A percentile compares a stretch with the other conserved stretches of the same genome.
Evolutionary conservation across 2,888 invertebrate genomes (phyloP).

Genomic region (Drosophila conformis): DNA sequence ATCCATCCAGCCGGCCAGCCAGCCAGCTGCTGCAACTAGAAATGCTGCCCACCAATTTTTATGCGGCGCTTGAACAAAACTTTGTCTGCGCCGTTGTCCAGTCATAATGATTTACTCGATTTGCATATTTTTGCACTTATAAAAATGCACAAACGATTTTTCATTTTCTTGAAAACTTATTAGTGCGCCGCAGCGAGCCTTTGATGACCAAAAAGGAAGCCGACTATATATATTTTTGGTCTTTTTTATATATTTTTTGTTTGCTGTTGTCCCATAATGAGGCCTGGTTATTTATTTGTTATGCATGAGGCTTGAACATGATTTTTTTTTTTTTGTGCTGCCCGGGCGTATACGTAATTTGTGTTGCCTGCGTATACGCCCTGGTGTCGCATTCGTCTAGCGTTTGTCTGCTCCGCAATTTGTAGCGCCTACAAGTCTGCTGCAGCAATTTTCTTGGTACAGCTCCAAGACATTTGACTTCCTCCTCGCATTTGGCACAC

Average conservation of each 20-base stretch:
- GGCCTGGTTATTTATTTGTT: conserved; percentile 68
- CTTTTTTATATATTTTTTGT: conserved; percentile 1
- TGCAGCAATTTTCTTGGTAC: conserved; percentile 69
- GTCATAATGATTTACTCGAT: conserved; percentile 82
- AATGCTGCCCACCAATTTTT: conserved; percentile 42
- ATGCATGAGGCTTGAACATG: conserved; percentile 56
- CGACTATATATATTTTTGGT: conserved; percentile 21
- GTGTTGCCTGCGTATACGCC: conserved; percentile 57
- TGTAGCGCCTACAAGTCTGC: conserved; percentile 83
- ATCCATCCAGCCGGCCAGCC: background rate
- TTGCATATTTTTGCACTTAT: conserved; percentile 83
- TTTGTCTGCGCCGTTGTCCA: conserved; percentile 65
- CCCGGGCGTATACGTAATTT: conserved; percentile 41
- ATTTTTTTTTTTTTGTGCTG: background rate
- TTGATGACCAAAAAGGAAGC: conserved; percentile 54
- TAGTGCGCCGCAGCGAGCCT: conserved; percentile 71
- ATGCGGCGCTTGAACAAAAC: conserved; percentile 59
- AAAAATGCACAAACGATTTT: conserved; percentile 82
- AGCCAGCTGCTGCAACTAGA: conserved; percentile 11
- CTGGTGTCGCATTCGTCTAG: conserved; percentile 49
- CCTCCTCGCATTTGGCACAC: conserved; percentile 52
- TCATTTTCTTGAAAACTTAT: conserved; percentile 82
- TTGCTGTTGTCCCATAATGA: conserved; percentile 34
- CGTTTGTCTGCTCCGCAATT: conserved; percentile 80
- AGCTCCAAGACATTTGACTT: conserved; percentile 51